Conservation (phyloP, 2,797 vertebrate genomes). For the Ataeniobius toweri region DNA sequence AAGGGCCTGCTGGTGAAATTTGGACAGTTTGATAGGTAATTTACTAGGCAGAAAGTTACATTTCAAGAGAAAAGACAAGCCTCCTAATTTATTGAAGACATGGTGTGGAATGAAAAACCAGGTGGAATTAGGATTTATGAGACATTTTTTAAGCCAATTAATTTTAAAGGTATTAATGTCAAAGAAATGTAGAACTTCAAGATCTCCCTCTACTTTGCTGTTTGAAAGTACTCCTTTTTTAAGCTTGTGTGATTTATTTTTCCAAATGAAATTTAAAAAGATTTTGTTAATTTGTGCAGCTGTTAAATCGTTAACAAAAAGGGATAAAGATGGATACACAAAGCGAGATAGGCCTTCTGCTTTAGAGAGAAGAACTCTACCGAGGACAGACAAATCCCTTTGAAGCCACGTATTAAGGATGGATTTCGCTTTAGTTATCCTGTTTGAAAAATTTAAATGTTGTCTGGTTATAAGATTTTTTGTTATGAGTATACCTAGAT, state of each 20-base stretch:
- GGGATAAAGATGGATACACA: neutral
- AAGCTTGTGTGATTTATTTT: neutral
- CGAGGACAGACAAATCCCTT: neutral
- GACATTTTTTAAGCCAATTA: no score
- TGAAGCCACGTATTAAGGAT: constrained; percentile 1
- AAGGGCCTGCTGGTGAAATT: no score
- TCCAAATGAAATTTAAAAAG: neutral
- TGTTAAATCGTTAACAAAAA: neutral
- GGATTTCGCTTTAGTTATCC: neutral
- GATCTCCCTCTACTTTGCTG: neutral
- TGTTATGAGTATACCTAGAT: neutral
- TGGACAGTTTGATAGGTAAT: no score
- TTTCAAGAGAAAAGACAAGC: neutral
- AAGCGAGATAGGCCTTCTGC: neutral
- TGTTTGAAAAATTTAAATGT: neutral
- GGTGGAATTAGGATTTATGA: neutral
- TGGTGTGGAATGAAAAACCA: neutral
- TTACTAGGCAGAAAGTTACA: neutral
- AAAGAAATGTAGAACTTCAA: neutral
- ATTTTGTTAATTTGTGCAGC: neutral
- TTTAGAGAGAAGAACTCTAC: neutral
- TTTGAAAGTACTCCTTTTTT: constrained; percentile 1
- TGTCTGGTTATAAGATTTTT: neutral
- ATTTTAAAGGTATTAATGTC: neutral
- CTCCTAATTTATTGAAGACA: neutral